phyloP scores from a whole-genome alignment of 2,888 invertebrate species.

The Cryptus viduatorius region DNA sequence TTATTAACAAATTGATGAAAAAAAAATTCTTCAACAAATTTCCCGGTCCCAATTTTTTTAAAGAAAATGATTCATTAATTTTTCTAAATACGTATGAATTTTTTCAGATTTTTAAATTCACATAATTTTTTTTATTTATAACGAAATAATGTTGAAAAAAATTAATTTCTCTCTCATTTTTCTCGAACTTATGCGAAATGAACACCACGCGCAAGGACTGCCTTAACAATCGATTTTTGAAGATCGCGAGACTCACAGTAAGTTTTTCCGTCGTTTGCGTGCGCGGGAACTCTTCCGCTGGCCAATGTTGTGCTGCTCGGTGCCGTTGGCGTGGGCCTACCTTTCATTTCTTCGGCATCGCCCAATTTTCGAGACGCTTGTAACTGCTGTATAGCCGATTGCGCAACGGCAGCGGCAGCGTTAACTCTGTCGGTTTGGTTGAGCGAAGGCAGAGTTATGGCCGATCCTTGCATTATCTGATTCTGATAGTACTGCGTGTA shows the following conservation, averaged over 20 bases:
- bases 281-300: slow-evolving; percentile 81
- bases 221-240: background rate
- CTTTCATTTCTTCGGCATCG: slow-evolving; percentile 83
- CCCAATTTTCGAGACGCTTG: slow-evolving; percentile 85
- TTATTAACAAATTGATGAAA: too few species aligned
- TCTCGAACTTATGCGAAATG: too few species aligned
- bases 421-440: slow-evolving; percentile 91
- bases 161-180: too few species aligned
- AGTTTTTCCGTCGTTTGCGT: slow-evolving; percentile 88
- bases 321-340: slow-evolving; percentile 83
- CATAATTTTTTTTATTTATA: too few species aligned
- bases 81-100: too few species aligned
- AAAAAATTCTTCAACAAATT: too few species aligned
- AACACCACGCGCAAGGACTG: background rate
- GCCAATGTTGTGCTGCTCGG: slow-evolving; percentile 84
- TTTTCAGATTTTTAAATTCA: too few species aligned
- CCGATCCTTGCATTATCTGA: slow-evolving; percentile 87
- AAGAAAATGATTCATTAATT: too few species aligned
- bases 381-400: slow-evolving; percentile 92
- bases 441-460: slow-evolving; percentile 86
- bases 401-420: slow-evolving; percentile 95
- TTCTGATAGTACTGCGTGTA: slow-evolving; percentile 91
- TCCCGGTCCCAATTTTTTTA: too few species aligned
- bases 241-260: slow-evolving; percentile 86
- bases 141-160: too few species aligned